Conservation (phyloP, 2,888 invertebrate genomes). For the Theretra japonica region DNA sequence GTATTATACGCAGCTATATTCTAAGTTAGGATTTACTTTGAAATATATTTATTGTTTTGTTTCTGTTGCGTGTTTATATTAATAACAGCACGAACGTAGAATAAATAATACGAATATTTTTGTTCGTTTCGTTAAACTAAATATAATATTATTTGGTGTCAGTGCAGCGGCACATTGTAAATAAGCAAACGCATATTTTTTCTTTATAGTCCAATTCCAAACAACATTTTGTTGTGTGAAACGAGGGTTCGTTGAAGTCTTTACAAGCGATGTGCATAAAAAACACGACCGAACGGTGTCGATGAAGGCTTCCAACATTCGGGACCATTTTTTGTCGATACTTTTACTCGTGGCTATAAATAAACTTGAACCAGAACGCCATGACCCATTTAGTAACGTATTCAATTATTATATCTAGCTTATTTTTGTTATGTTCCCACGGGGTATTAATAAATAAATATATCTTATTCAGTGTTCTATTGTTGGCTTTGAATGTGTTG, state of each 20-base stretch:
- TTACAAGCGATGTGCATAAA: slow-evolving; percentile 57
- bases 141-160: neutral
- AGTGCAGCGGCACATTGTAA: neutral
- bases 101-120: neutral
- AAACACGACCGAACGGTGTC: slow-evolving; percentile 63
- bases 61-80: neutral
- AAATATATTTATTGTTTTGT: slow-evolving; percentile 1
- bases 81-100: neutral
- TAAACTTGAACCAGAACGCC: slow-evolving; percentile 67
- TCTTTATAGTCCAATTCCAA: slow-evolving; percentile 69
- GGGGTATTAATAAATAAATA: neutral
- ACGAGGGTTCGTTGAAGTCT: slow-evolving; percentile 51
- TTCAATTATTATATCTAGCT: slow-evolving; percentile 34
- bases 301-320: slow-evolving; percentile 70
- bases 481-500: neutral
- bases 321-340: slow-evolving; percentile 71
- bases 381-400: slow-evolving; percentile 51
- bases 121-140: neutral
- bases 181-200: slow-evolving; percentile 28
- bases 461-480: slow-evolving; percentile 2
- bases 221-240: slow-evolving; percentile 54
- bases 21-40: neutral
- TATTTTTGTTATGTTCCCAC: slow-evolving; percentile 15
- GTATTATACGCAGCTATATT: slow-evolving; percentile 7
- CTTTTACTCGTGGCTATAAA: slow-evolving; percentile 70